Conservation (phyloP, 2,888 invertebrate species). For the Leucozona laternaria region DNA sequence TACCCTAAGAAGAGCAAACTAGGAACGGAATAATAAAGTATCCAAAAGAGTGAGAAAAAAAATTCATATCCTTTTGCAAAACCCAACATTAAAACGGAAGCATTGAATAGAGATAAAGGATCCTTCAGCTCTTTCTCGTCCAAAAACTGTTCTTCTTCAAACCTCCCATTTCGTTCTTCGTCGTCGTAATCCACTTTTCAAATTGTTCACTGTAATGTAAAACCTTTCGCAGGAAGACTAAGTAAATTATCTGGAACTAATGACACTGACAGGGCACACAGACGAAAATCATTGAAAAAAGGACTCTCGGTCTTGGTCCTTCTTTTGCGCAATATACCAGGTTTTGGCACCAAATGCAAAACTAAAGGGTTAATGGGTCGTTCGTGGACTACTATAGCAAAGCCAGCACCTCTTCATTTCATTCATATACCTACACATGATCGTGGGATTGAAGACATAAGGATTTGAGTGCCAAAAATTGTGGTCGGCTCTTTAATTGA, state of each 20-base stretch:
- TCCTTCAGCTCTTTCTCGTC: slow-evolving; percentile 64
- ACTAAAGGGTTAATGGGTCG: slow-evolving; percentile 73
- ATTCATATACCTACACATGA: slow-evolving; percentile 2
- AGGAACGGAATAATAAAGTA: slow-evolving; percentile 37
- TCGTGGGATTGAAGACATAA: slow-evolving; percentile 49
- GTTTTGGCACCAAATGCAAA: slow-evolving; percentile 68
- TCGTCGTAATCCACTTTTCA: slow-evolving; percentile 70
- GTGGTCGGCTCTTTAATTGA: slow-evolving; percentile 56
- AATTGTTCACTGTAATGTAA: slow-evolving; percentile 75
- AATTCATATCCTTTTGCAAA: slow-evolving; percentile 43
- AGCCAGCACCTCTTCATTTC: slow-evolving; percentile 59
- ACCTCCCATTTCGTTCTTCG: background rate
- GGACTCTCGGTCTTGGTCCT: background rate
- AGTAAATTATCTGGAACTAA: slow-evolving; percentile 76
- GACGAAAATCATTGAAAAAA: slow-evolving; percentile 33
- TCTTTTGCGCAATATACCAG: slow-evolving; percentile 23
- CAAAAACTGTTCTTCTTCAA: slow-evolving; percentile 53
- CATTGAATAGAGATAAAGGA: slow-evolving; percentile 73
- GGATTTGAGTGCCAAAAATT: slow-evolving; percentile 59
- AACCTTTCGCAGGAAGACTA: slow-evolving; percentile 75
- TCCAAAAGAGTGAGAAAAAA: slow-evolving; percentile 19
- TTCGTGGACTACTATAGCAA: slow-evolving; percentile 39
- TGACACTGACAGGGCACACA: slow-evolving; percentile 75
- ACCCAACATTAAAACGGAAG: slow-evolving; percentile 62
- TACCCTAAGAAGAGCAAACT: slow-evolving; percentile 27